Conservation (phyloP, 2,113 vertebrate species). For the Tachysurus fulvidraco region DNA sequence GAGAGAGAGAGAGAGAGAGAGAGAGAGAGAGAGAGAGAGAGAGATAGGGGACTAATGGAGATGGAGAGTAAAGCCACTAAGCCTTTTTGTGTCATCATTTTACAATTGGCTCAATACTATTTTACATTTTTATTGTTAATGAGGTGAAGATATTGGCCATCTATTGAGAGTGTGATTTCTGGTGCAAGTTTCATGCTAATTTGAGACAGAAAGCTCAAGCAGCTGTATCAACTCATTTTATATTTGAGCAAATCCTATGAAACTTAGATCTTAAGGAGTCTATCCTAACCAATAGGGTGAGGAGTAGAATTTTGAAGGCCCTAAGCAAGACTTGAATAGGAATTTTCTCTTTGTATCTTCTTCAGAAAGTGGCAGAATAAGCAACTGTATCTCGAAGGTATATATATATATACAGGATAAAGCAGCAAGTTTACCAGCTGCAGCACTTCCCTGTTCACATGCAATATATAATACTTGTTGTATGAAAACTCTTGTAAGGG, state of each 20-base stretch:
- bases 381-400: not conserved
- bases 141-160: conserved; percentile 13
- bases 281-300: not conserved
- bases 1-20: not conserved
- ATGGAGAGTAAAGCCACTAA: not conserved
- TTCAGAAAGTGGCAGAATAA: not conserved
- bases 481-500: not conserved
- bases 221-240: conserved; percentile 8
- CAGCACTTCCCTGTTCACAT: not conserved
- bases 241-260: not conserved
- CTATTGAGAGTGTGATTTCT: conserved; percentile 34
- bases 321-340: not conserved
- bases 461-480: not conserved
- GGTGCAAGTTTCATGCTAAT: conserved; percentile 31
- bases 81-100: conserved; percentile 27
- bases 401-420: not conserved
- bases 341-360: not conserved
- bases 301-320: not conserved
- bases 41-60: not conserved
- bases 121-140: conserved; percentile 31
- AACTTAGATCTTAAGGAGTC: not conserved
- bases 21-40: not conserved
- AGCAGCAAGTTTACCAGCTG: not conserved
- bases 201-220: conserved; percentile 19
- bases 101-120: conserved; percentile 24